phyloP scores from a whole-genome alignment of 2,888 invertebrate genomes.

The Agrochola macilenta region DNA sequence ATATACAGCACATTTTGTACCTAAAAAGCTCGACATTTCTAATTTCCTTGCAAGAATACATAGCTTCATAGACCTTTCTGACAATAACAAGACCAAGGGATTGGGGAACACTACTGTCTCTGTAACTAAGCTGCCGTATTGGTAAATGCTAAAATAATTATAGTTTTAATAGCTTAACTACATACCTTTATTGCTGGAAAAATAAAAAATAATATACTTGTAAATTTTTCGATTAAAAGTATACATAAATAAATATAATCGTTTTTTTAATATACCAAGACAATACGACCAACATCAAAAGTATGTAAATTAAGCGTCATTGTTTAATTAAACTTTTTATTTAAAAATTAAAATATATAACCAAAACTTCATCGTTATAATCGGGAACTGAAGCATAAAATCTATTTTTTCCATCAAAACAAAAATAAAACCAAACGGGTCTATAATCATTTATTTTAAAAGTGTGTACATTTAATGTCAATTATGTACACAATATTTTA shows the following conservation, averaged over 20 bases:
- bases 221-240: conserved; percentile 8
- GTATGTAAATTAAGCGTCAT: conserved; percentile 81
- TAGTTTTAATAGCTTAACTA: conserved; percentile 78
- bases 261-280: conserved; percentile 16
- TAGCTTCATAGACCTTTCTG: conserved; percentile 47
- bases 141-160: conserved; percentile 89
- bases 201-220: conserved; percentile 29
- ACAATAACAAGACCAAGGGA: conserved; percentile 72
- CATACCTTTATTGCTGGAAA: conserved; percentile 83
- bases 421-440: conserved; percentile 61
- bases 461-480: conserved; percentile 67
- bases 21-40: conserved; percentile 64
- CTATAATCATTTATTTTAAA: conserved; percentile 61
- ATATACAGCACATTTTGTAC: conserved; percentile 48
- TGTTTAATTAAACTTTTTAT: conserved; percentile 71
- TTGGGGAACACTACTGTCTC: conserved; percentile 77
- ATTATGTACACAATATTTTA: conserved; percentile 65
- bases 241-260: conserved; percentile 9
- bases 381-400: conserved; percentile 65
- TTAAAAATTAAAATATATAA: conserved; percentile 70
- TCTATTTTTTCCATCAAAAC: conserved; percentile 52
- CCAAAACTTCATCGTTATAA: conserved; percentile 66
- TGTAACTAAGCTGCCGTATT: conserved; percentile 88
- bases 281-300: conserved; percentile 79
- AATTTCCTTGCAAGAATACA: conserved; percentile 59